Conservation (phyloP, 2,888 invertebrate species). For the Euzophera pinguis region DNA sequence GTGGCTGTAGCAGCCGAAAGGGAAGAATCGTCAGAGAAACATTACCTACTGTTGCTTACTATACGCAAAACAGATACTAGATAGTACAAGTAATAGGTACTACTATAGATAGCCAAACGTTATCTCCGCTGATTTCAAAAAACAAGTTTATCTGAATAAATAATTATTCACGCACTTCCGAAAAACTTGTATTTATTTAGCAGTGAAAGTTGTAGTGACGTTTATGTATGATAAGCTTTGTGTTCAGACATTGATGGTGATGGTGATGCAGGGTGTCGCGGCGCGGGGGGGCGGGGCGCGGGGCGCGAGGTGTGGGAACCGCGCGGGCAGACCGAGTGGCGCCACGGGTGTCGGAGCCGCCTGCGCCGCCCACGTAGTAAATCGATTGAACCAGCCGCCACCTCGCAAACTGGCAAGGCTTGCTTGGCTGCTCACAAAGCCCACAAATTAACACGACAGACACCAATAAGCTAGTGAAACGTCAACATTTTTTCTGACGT, state of each 20-base stretch:
- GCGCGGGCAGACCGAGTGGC: constrained; percentile 65
- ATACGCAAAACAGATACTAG: too few species aligned
- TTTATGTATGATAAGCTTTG: constrained; percentile 57
- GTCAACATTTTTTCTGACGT: neutral
- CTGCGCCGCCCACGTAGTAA: constrained; percentile 33
- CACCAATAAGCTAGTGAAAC: neutral
- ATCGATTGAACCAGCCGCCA: neutral
- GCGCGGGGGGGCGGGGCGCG: constrained; percentile 22
- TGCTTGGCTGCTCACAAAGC: neutral
- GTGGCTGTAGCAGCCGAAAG: too few species aligned
- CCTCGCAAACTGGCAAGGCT: constrained; percentile 11
- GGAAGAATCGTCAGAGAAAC: too few species aligned
- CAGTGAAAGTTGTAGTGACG: constrained; percentile 63
- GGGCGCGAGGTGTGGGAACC: constrained; percentile 53
- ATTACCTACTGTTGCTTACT: too few species aligned
- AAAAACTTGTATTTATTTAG: constrained; percentile 44
- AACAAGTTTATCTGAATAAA: constrained; percentile 35
- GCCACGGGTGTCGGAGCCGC: constrained; percentile 54
- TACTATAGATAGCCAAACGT: constrained; percentile 4
- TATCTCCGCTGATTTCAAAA: constrained; percentile 9
- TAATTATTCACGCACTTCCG: constrained; percentile 42
- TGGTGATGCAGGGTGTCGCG: constrained; percentile 23
- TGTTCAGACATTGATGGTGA: constrained; percentile 43
- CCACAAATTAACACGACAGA: neutral
- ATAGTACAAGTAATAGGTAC: too few species aligned